Base-by-base conservation (phyloP, 2,888 invertebrate species). In the Dyspetes luteomarginatus region DNA sequence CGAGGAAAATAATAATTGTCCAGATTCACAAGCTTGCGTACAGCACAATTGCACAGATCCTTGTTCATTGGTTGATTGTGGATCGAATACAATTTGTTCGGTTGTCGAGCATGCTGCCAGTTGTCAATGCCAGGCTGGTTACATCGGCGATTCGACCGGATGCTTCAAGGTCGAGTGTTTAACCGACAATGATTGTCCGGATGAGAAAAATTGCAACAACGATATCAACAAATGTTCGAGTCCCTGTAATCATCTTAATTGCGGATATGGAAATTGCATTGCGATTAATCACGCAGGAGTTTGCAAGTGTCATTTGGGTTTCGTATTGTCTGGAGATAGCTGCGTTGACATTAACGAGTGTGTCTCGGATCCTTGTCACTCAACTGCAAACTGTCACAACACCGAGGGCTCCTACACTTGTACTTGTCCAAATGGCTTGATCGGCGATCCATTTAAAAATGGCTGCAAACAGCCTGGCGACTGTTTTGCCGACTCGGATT, bases 161-260 rank as follows among this genome's bases (percentile, higher is more conserved):
- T 98, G 97, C 89, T 97, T 97, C 90, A 96, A 96, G 92, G 98
- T 97, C 1, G 97, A 98, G 92, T 98, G 98, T 91, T 93, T 96
- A 0, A 94, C 94, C 52, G 94, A 96, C 89, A 94, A 94, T 45
- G 97, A 97, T 85, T 98, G 98, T 88, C 92, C 95, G 2, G 91
- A 89, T 36, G 96, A 97, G 82, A 96, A 96, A 91, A 94, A 95
- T 84, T 98, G 98, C 88, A 96, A 97, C 88, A 91, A 92, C 2
- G 94, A 94, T 85, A 95, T 93, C 64, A 96, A 97, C 90, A 97
- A 96, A 92, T 97, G 97, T 89, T 93, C 95, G 85, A 96, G 96
- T 95, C 97, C 97, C 76, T 98, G 98, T 88, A 96, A 96, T 85
- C 93, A 94, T 83, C 93, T 95, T 2, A 94, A 94, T 82, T 98